A percentile compares a stretch with the other conserved stretches of the same genome.
Conservation (phyloP, 2,797 vertebrate genomes). For the Poecile montanus region DNA sequence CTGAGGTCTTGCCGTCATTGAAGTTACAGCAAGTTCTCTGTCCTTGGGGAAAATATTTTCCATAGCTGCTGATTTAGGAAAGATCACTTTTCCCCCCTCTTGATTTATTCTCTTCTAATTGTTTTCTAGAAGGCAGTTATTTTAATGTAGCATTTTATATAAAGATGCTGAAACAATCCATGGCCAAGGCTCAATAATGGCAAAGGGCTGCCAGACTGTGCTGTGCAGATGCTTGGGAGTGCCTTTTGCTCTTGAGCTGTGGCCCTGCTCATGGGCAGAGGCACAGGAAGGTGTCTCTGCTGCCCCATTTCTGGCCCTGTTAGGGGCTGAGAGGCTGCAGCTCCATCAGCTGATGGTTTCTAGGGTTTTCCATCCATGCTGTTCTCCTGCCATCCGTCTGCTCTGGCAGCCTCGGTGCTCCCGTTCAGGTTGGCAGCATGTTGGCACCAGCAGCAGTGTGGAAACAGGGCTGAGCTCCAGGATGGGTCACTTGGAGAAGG, state of each 20-base stretch:
- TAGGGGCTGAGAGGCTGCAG: background rate
- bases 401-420: background rate
- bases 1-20: background rate
- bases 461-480: background rate
- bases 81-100: background rate
- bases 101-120: conserved; percentile 12
- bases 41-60: background rate
- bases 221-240: background rate
- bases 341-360: background rate
- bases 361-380: background rate
- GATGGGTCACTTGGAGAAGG: background rate
- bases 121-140: background rate
- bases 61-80: conserved; percentile 26
- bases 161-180: background rate
- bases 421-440: rapidly evolving
- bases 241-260: background rate
- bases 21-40: background rate
- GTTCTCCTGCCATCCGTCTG: background rate
- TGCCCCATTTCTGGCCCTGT: rapidly evolving
- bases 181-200: background rate
- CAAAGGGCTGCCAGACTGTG: background rate
- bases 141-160: background rate
- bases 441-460: rapidly evolving
- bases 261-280: background rate
- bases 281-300: background rate